Evolutionary conservation across 2,888 invertebrate genomes (phyloP).

Genomic region (Cordilura impudica): DNA sequence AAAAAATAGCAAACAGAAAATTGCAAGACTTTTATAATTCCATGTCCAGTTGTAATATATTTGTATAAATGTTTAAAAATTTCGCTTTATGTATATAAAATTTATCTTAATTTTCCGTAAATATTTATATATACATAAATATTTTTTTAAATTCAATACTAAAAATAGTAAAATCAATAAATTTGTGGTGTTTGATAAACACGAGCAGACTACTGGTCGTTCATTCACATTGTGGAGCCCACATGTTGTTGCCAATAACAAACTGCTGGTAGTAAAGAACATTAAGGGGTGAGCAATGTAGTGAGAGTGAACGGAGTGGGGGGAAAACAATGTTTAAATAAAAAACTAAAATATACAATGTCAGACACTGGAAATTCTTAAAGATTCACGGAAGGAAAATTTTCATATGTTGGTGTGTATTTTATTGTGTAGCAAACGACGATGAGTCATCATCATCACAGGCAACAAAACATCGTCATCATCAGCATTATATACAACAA

Average conservation of each 20-base stretch:
- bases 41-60: no score
- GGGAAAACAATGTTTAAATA: background rate
- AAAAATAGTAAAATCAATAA: constrained; percentile 56
- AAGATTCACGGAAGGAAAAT: constrained; percentile 53
- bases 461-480: constrained; percentile 65
- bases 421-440: constrained; percentile 26
- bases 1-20: no score
- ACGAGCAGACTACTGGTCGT: constrained; percentile 53
- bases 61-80: no score
- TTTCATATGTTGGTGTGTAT: constrained; percentile 5
- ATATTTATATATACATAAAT: background rate
- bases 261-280: background rate
- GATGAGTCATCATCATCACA: constrained; percentile 63
- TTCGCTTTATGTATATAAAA: background rate
- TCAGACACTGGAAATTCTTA: constrained; percentile 51
- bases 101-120: background rate
- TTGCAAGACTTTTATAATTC: no score
- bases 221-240: constrained; percentile 49
- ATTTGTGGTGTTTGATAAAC: constrained; percentile 54
- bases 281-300: background rate
- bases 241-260: constrained; percentile 58
- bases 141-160: constrained; percentile 26
- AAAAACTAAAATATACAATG: constrained; percentile 46
- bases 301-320: constrained; percentile 23
- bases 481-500: constrained; percentile 2